Percentiles rank a stretch among this genome's conserved stretches.
phyloP scores from a whole-genome alignment of 2,113 vertebrate species.

The Campylomormyrus numenius region DNA sequence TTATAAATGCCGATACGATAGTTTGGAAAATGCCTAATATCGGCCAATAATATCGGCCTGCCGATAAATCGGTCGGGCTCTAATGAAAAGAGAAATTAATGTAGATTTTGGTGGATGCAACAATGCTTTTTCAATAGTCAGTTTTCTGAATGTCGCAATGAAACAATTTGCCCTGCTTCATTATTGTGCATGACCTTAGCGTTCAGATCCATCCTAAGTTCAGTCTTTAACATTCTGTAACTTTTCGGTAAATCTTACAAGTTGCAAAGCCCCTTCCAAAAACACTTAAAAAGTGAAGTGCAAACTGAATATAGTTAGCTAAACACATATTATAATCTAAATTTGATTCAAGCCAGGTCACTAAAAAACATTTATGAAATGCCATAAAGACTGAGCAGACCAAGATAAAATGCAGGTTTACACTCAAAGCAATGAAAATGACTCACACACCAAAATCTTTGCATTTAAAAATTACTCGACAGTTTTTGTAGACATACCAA shows the following conservation, averaged over 20 bases:
- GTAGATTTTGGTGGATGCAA: background rate
- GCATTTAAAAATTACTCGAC: background rate
- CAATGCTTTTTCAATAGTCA: background rate
- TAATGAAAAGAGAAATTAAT: background rate
- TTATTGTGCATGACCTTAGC: background rate
- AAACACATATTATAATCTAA: background rate
- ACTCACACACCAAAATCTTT: background rate
- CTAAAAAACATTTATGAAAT: background rate
- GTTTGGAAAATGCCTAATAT: too few species aligned
- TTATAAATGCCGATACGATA: too few species aligned
- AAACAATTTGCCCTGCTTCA: background rate
- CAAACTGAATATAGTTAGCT: background rate
- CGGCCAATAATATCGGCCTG: too few species aligned
- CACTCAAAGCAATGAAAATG: background rate
- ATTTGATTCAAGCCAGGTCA: background rate
- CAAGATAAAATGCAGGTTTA: background rate
- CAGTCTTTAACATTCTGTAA: background rate
- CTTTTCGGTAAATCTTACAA: background rate
- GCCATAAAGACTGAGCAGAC: background rate
- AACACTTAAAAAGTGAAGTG: background rate
- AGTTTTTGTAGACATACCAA: background rate
- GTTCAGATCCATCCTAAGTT: background rate
- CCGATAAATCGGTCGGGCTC: too few species aligned
- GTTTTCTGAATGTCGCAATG: background rate
- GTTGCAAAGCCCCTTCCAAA: background rate